A percentile compares a stretch with the other conserved stretches of the same genome.
These are phyloP conservation scores for Melitaea athalia DNA, from an alignment of 2,888 invertebrate genomes.

Conservation along the genomic window DNA sequence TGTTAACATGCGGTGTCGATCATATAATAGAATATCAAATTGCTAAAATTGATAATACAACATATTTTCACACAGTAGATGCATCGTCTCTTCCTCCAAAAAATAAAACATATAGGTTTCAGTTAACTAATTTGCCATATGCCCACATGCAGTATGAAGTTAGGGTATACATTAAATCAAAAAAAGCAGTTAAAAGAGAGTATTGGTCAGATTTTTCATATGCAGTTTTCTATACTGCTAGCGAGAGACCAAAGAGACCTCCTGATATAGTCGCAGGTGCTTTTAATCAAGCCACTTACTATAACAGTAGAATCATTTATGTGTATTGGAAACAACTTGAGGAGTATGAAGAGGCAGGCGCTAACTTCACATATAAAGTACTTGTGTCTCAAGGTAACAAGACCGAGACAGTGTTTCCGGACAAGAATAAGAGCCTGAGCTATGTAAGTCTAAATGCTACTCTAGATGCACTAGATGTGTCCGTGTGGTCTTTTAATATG, in stretches of 20 bases:
- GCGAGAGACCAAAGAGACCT: constrained; percentile 83
- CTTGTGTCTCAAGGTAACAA: constrained; percentile 60
- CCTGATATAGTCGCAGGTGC: constrained; percentile 88
- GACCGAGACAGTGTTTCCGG: constrained; percentile 62
- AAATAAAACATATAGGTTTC: constrained; percentile 63
- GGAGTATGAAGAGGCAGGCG: constrained; percentile 86
- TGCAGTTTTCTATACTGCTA: constrained; percentile 83
- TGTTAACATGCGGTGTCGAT: constrained; percentile 61
- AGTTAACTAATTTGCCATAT: constrained; percentile 83
- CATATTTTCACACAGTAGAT: constrained; percentile 70
- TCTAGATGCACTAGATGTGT: constrained; percentile 70
- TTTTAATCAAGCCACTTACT: constrained; percentile 84
- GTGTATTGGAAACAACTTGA: constrained; percentile 91
- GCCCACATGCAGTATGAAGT: constrained; percentile 88
- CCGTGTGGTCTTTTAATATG: constrained; percentile 84
- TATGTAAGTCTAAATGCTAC: constrained; percentile 83
- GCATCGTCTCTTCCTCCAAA: constrained; percentile 57
- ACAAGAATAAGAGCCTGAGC: constrained; percentile 81
- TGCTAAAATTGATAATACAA: constrained; percentile 71
- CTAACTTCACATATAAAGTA: constrained; percentile 87
- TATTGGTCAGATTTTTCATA: constrained; percentile 88
- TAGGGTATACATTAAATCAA: constrained; percentile 85
- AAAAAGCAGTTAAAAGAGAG: constrained; percentile 75
- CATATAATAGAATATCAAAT: constrained; percentile 76
- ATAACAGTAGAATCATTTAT: constrained; percentile 83